phyloP scores from a whole-genome alignment of 2,888 invertebrate species.

The Aporophyla nigra region DNA sequence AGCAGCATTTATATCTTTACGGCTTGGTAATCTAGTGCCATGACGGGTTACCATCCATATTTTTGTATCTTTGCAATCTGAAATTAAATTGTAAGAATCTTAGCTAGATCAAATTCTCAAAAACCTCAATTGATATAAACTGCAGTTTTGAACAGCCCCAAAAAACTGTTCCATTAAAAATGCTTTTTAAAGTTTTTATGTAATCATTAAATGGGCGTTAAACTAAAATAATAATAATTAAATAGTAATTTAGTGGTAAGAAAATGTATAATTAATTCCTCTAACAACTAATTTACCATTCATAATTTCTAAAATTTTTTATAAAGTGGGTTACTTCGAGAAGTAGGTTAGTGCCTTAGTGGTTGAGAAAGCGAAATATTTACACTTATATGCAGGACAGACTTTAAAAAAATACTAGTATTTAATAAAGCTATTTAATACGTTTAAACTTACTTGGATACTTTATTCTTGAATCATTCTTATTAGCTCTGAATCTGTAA shows the following conservation, averaged over 20 bases:
- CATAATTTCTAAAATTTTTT: neutral
- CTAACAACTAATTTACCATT: too few relatives aligned
- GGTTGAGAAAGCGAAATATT: neutral
- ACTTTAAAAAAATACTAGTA: neutral
- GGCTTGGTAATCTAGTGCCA: constrained; percentile 94
- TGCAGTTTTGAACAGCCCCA: neutral
- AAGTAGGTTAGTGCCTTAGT: neutral
- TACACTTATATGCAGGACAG: neutral
- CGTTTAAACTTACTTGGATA: constrained; percentile 90
- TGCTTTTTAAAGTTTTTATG: too few relatives aligned
- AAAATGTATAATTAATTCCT: too few relatives aligned
- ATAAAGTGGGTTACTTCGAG: neutral
- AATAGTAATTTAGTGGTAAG: too few relatives aligned
- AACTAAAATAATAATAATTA: too few relatives aligned
- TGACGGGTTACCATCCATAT: constrained; percentile 95
- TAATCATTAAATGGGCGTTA: neutral
- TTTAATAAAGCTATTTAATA: neutral
- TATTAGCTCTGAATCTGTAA: constrained; percentile 93
- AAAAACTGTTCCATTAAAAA: neutral
- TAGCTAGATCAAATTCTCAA: neutral
- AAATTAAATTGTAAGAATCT: constrained; percentile 3
- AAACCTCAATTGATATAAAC: neutral
- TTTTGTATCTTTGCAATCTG: constrained; percentile 92
- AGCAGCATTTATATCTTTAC: constrained; percentile 90
- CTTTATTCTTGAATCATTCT: constrained; percentile 90